Base-by-base conservation (phyloP, 2,797 vertebrate genomes). In the Cyclura pinguis region DNA sequence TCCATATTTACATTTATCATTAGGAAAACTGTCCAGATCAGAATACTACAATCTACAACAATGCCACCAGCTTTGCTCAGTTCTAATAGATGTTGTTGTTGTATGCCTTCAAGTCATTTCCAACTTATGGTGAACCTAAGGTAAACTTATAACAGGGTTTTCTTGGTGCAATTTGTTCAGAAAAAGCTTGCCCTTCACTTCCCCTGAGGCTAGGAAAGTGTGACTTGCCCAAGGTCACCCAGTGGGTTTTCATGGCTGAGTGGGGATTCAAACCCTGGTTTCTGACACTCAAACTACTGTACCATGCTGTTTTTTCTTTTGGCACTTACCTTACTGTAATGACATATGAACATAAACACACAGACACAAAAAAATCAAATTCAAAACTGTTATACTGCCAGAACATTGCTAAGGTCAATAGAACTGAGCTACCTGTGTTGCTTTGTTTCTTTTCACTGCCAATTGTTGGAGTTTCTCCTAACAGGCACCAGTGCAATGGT, bases 1-100 rank as follows among this genome's bases (percentile, higher is more conserved):
- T 94, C 14, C 83, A 94, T 92, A 80, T 93, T 95, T 93, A 94
- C 77, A 92, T 93, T 95, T 93, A 92, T 85, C 84, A 90, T 90
- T 92, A 90, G 57, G 76, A 94, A 94, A 67, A 67, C 64, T 67
- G 27, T 67, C 27, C 27, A 67, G 27, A 29, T 67, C 27, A 59
- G 57, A 18, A 59, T 76, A 91, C 89, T 91, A 83, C 92, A 2
- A 89, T 92, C 83, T 78, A 83, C 87, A 55, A 77, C 69, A 92
- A 88, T 83, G 59, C 24, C 69, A 89, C 29, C 42, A 35, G 64
- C 87, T 95, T 95, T 91, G 89, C 72, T 91, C 74, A 88, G 42
- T 84, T 59, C 64, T 78, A 35, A 42, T 42, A 52, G 38, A 74
- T 81, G 92, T 38, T 84, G 57, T 59, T 59, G 12, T 59, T 59